Conservation (phyloP, 2,888 invertebrate genomes). For the Caenorhabditis plicata region DNA sequence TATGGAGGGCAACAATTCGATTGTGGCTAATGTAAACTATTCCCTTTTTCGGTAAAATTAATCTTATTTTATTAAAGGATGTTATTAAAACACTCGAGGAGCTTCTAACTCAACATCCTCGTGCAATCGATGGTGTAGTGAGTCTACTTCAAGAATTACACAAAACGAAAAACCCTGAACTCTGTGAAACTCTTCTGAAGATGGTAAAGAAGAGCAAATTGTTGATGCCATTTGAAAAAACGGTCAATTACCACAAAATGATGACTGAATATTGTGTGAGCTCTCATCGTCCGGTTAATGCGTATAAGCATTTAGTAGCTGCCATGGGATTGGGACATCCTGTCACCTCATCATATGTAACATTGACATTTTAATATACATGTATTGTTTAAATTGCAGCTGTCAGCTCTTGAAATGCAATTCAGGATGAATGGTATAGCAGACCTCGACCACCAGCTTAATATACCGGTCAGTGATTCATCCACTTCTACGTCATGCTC, state of each 20-base stretch:
- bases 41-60: background rate
- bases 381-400: background rate
- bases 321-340: conserved; percentile 11
- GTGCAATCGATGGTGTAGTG: background rate
- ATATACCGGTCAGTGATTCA: too few relatives aligned
- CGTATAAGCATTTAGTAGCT: conserved; percentile 20
- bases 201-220: background rate
- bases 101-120: background rate
- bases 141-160: background rate
- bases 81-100: background rate
- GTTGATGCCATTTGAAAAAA: conserved; percentile 4
- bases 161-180: background rate
- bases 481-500: too few relatives aligned
- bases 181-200: background rate
- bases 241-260: conserved; percentile 7
- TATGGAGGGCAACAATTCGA: background rate
- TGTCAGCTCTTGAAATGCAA: background rate
- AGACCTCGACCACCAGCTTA: background rate
- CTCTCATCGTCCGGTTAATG: conserved; percentile 5
- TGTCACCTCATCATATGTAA: conserved; percentile 1
- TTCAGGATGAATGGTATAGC: background rate
- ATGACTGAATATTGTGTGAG: conserved; percentile 7
- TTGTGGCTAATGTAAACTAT: background rate
- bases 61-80: background rate
- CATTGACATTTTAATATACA: background rate